Conservation (phyloP, 2,113 vertebrate species). For the Ovis canadensis region DNA sequence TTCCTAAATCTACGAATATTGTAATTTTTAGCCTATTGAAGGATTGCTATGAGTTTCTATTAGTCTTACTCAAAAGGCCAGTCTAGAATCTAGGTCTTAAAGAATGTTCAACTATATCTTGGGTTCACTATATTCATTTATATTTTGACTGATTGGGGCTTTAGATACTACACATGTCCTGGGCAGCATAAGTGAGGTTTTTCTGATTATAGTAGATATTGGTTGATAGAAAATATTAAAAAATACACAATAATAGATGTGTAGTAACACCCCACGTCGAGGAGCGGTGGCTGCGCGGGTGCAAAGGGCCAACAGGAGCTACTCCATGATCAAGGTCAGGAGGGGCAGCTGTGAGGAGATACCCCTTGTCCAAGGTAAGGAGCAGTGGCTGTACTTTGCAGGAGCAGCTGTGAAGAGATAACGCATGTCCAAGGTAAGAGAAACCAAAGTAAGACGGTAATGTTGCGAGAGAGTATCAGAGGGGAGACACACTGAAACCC, state of each 20-base stretch:
- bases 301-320: too few species aligned
- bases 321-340: rapidly evolving
- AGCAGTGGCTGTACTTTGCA: too few species aligned
- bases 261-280: not conserved
- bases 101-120: not conserved
- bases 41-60: not conserved
- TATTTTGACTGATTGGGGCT: not conserved
- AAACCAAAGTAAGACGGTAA: too few species aligned
- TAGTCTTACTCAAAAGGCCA: not conserved
- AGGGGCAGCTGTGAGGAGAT: too few species aligned
- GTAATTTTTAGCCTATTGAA: not conserved
- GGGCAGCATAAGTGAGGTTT: not conserved
- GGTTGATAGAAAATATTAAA: not conserved
- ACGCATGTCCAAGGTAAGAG: too few species aligned
- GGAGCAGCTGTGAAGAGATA: too few species aligned
- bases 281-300: rapidly evolving
- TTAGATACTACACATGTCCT: not conserved
- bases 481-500: too few species aligned
- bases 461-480: too few species aligned
- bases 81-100: not conserved
- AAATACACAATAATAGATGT: not conserved
- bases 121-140: not conserved
- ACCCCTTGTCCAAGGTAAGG: too few species aligned
- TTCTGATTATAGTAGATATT: not conserved
- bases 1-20: not conserved